These are phyloP conservation scores for Capra hircus DNA, from an alignment of 2,113 vertebrate genomes.

Conservation along the genomic window DNA sequence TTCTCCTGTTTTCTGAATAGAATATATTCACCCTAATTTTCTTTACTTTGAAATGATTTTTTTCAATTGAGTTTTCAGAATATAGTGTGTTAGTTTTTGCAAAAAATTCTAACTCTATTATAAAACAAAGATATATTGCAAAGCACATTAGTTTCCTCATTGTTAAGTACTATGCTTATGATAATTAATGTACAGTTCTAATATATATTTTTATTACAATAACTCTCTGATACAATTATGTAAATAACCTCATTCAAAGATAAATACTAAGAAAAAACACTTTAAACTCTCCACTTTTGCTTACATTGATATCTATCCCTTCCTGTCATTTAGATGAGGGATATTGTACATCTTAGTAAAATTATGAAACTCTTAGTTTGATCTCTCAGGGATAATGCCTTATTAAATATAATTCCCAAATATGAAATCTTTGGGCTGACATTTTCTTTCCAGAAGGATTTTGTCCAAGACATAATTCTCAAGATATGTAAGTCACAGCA, in stretches of 20 bases:
- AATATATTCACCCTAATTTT: background rate
- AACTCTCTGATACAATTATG: background rate
- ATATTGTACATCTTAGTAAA: background rate
- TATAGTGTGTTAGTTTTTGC: background rate
- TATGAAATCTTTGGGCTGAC: background rate
- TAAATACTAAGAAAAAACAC: background rate
- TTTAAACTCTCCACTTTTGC: background rate
- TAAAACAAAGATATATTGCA: background rate
- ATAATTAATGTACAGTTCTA: background rate
- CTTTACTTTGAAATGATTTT: background rate
- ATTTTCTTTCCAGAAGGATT: background rate
- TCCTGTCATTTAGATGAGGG: background rate
- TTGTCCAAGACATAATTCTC: background rate
- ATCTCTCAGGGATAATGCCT: background rate
- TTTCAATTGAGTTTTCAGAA: background rate
- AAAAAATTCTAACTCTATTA: background rate
- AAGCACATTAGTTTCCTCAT: background rate
- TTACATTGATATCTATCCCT: background rate
- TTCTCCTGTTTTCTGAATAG: background rate
- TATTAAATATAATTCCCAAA: background rate
- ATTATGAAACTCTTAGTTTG: background rate
- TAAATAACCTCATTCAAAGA: background rate
- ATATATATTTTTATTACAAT: background rate
- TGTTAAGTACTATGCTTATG: background rate
- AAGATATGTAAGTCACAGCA: background rate